Base-by-base conservation (phyloP, 2,113 vertebrate genomes). In the Noctilio leporinus region DNA sequence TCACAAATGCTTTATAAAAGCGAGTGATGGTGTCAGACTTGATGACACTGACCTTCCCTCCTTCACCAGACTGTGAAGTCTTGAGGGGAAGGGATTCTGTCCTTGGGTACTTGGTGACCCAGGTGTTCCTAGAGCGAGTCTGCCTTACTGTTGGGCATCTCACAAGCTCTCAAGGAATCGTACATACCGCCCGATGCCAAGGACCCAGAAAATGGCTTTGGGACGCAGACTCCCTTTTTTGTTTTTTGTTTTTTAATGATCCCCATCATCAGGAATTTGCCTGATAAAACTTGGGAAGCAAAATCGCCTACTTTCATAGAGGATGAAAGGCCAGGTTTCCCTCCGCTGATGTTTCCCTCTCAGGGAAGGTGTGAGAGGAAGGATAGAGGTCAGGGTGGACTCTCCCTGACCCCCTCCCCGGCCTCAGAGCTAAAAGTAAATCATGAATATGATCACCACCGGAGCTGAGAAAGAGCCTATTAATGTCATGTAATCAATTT, bases 401-500 rank as follows among this genome's bases (percentile, higher is more conserved):
- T 73, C 38, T 40, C 69, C 45, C 64, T 43, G 81, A 86, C 69
- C 65, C 64, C n/a, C 38, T 40, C 69, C 45, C 64, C 45, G 81
- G 82, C 69, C 65, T n/a, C 64, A 86, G n/a, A 69, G 72, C 69
- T 57, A 22, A 55, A 86, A 95, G 88, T 87, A 81, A 85, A 93
- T 94, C 89, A 49, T 78, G 72, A 91, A 75, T 78, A 53, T 78
- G 51, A 83, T 95, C 89, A 64, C 49, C 73, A 49, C 20, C 8
- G 67, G 81, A 67, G 87, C 76, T 49, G 53, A 89, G 93, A 93
- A 95, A 93, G 64, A 95, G 92, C 92, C 94, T 93, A 84, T 96
- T 96, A 96, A 94, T 78, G 95, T 91, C 97, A 96, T 40, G 69
- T 89, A 95, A 97, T 96, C 93, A 93, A 93, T 96, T 96, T 89